Evolutionary conservation across 1,140 invertebrate genomes (phyloP).

Genomic region (Triops cancriformis): DNA sequence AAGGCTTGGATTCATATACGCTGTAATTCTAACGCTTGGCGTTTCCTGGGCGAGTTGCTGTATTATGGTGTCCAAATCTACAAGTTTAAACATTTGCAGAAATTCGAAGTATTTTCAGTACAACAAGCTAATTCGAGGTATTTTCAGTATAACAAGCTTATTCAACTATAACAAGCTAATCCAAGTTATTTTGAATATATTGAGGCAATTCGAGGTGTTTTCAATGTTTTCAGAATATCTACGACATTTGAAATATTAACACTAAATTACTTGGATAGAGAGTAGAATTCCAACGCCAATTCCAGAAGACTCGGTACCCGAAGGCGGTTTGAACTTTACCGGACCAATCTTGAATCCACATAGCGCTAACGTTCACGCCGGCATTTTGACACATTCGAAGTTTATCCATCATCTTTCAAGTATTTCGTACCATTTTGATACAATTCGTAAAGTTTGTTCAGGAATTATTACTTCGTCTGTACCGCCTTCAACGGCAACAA

Average conservation of each 20-base stretch:
- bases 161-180: too few relatives aligned
- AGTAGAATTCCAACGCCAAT: constrained; percentile 41
- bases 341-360: constrained; percentile 45
- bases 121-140: too few relatives aligned
- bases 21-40: constrained; percentile 35
- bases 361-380: constrained; percentile 36
- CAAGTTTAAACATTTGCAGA: not conserved
- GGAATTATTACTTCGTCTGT: constrained; percentile 30
- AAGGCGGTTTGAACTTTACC: constrained; percentile 39
- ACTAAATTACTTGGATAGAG: constrained; percentile 35
- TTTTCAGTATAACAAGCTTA: too few relatives aligned
- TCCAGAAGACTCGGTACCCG: constrained; percentile 41
- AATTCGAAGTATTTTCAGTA: too few relatives aligned
- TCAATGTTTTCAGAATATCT: not conserved
- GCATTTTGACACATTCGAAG: constrained; percentile 33
- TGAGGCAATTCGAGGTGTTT: too few relatives aligned
- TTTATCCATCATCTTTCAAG: constrained; percentile 36
- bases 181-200: too few relatives aligned
- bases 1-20: constrained; percentile 41
- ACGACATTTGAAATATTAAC: not conserved
- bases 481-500: constrained; percentile 40
- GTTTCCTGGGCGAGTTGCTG: constrained; percentile 33
- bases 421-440: too few relatives aligned
- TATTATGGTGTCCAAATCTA: constrained; percentile 35
- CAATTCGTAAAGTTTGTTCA: not conserved